Percentiles rank a stretch among this genome's conserved stretches.
Evolutionary conservation across 2,113 vertebrate genomes (phyloP).

Genomic region (Equus przewalskii): DNA sequence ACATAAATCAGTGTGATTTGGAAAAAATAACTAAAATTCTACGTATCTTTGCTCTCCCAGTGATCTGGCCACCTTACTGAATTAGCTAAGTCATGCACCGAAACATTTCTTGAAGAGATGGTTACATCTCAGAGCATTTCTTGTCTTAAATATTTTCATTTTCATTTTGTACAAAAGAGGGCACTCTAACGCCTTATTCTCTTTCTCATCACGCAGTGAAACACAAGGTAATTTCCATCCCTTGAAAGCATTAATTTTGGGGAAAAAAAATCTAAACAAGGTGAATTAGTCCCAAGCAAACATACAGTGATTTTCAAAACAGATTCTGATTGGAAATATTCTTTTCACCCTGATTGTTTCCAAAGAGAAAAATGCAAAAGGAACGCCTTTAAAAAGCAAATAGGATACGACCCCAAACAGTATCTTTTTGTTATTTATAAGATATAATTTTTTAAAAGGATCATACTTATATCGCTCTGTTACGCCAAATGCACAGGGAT

Average conservation of each 20-base stretch:
- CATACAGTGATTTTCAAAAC: not conserved
- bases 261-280: not conserved
- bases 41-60: not conserved
- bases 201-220: not conserved
- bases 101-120: not conserved
- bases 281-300: slow-evolving; percentile 4
- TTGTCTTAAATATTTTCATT: not conserved
- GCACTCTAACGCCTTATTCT: slow-evolving; percentile 7
- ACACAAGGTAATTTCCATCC: not conserved
- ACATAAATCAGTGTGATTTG: not conserved
- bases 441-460: not conserved
- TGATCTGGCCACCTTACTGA: not conserved
- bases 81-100: not conserved
- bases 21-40: not conserved
- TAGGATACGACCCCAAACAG: not conserved
- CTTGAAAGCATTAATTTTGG: not conserved
- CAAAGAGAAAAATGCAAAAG: not conserved
- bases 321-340: not conserved
- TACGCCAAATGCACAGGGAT: not conserved
- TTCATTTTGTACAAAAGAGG: slow-evolving; percentile 63
- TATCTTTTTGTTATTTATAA: not conserved
- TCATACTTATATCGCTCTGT: not conserved
- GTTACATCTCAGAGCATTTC: not conserved
- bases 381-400: slow-evolving; percentile 29
- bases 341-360: not conserved